A percentile compares a stretch with the other conserved stretches of the same genome.
phyloP scores from a whole-genome alignment of 2,797 vertebrate genomes.

The Adelosebastes latens region DNA sequence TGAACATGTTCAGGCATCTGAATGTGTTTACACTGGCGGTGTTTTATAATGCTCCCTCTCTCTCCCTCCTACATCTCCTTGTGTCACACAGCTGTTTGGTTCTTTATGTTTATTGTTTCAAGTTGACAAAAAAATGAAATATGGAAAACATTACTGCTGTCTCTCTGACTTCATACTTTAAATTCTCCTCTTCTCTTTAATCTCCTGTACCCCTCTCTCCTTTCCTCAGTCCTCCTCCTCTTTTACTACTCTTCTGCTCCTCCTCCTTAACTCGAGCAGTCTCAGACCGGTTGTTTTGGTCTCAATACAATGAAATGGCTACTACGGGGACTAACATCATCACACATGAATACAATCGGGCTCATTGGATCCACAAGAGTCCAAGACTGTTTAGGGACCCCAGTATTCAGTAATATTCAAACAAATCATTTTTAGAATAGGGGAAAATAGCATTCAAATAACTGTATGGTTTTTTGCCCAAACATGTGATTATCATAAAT shows the following conservation, averaged over 20 bases:
- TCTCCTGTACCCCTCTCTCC: not conserved
- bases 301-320: too few species aligned
- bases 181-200: not conserved
- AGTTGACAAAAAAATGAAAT: constrained; percentile 48
- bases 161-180: constrained; percentile 26
- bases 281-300: not conserved
- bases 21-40: constrained; percentile 44
- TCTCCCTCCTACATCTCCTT: constrained; percentile 44
- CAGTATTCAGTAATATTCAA: too few species aligned
- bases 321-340: too few species aligned
- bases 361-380: too few species aligned
- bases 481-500: too few species aligned
- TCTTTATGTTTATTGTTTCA: constrained; percentile 65
- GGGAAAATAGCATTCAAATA: too few species aligned
- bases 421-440: too few species aligned
- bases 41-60: constrained; percentile 26
- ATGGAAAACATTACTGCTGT: constrained; percentile 48
- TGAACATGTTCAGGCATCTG: constrained; percentile 52
- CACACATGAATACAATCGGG: too few species aligned
- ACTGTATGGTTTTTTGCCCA: too few species aligned
- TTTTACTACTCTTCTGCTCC: not conserved
- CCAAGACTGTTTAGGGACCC: too few species aligned
- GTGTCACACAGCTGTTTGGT: constrained; percentile 68
- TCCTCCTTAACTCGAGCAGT: not conserved
- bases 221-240: not conserved